Conservation (phyloP, 2,113 vertebrate genomes). For the Prionailurus viverrinus region DNA sequence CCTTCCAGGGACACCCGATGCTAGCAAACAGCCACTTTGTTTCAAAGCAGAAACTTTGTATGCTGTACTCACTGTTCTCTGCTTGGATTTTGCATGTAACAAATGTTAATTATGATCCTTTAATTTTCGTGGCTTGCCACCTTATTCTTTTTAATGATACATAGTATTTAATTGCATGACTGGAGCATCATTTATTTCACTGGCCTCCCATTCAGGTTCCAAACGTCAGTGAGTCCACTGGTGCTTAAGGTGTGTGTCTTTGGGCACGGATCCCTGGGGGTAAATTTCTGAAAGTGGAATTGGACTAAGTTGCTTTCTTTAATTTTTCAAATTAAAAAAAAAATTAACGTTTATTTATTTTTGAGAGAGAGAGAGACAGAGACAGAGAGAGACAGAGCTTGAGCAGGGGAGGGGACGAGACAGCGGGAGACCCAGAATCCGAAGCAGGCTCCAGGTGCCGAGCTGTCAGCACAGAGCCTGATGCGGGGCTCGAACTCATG, state of each 20-base stretch:
- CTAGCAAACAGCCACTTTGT: neutral
- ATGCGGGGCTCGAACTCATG: too few species aligned
- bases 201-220: neutral
- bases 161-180: slow-evolving; percentile 15
- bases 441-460: too few species aligned
- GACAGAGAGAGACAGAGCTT: too few species aligned
- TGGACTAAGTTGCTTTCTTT: neutral
- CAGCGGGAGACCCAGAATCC: too few species aligned
- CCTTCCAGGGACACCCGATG: neutral
- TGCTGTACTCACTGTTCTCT: neutral
- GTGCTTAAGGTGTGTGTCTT: neutral
- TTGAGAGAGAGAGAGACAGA: too few species aligned
- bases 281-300: slow-evolving; percentile 33
- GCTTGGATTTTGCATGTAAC: neutral
- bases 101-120: neutral
- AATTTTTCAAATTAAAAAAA: too few species aligned
- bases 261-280: neutral
- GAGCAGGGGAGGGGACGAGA: too few species aligned
- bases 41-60: neutral
- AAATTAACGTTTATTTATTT: too few species aligned
- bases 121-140: neutral
- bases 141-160: neutral
- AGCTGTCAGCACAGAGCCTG: too few species aligned
- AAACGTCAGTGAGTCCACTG: neutral
- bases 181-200: slow-evolving; percentile 15